A percentile compares a stretch with the other conserved stretches of the same genome.
Evolutionary conservation across 2,888 invertebrate genomes (phyloP).

Genomic region (Drosophila mimetica): DNA sequence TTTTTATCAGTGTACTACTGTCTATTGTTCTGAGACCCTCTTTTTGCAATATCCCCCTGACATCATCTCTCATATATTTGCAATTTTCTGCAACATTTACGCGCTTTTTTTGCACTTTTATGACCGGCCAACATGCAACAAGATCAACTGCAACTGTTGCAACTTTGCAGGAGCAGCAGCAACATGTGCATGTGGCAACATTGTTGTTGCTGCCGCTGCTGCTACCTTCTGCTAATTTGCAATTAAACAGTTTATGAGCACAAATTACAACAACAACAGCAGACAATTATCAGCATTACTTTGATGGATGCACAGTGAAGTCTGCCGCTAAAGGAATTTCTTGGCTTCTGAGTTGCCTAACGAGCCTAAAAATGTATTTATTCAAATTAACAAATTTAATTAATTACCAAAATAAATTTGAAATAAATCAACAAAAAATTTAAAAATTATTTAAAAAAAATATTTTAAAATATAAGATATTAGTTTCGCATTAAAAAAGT

Average conservation of each 20-base stretch:
- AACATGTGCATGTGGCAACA: conserved; percentile 34
- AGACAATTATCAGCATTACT: conserved; percentile 44
- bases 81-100: conserved; percentile 56
- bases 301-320: conserved; percentile 25
- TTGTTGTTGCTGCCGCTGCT: conserved; percentile 24
- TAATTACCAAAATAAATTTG: too few relatives aligned
- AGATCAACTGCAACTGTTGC: conserved; percentile 37
- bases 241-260: conserved; percentile 80
- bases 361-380: neutral
- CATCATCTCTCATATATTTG: conserved; percentile 38
- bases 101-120: conserved; percentile 52
- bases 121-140: conserved; percentile 65
- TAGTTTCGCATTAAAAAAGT: too few relatives aligned
- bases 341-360: neutral
- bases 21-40: conserved; percentile 1
- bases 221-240: conserved; percentile 70
- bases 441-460: too few relatives aligned
- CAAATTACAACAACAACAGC: conserved; percentile 63
- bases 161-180: conserved; percentile 19
- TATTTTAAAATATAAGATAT: too few relatives aligned
- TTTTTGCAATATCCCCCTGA: conserved; percentile 1
- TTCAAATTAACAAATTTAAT: neutral
- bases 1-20: too few relatives aligned
- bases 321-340: conserved; percentile 7
- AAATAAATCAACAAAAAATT: too few relatives aligned